Percentiles rank a stretch among this genome's conserved stretches.
Evolutionary conservation across 2,888 invertebrate genomes (phyloP).

Genomic region (Aelia acuminata): DNA sequence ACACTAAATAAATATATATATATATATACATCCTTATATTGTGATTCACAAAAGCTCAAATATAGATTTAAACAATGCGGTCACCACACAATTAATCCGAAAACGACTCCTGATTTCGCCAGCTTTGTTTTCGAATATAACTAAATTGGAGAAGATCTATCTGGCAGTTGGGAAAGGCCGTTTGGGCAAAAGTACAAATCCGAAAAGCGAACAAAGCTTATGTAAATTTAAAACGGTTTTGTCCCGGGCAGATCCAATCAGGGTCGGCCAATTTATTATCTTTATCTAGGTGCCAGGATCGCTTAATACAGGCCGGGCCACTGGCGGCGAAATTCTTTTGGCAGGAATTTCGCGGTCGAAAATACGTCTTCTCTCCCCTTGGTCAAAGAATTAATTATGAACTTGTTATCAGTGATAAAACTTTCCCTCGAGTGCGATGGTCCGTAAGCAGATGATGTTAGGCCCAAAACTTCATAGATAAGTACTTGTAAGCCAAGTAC

Average conservation of each 20-base stretch:
- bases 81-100: background rate
- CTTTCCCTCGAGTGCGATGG: background rate
- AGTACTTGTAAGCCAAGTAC: background rate
- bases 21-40: background rate
- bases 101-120: background rate
- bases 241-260: slow-evolving; percentile 13
- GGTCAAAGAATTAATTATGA: slow-evolving; percentile 38
- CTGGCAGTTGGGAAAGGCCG: background rate
- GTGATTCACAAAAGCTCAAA: background rate
- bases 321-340: slow-evolving; percentile 33
- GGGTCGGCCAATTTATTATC: background rate
- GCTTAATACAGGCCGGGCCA: background rate
- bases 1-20: too few species aligned
- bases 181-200: slow-evolving; percentile 30
- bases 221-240: slow-evolving; percentile 41
- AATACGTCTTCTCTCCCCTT: background rate
- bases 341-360: slow-evolving; percentile 13
- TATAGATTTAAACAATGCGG: background rate
- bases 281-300: slow-evolving; percentile 15
- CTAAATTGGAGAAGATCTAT: background rate
- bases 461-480: background rate
- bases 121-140: slow-evolving; percentile 10
- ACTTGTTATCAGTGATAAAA: slow-evolving; percentile 23
- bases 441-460: background rate
- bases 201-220: slow-evolving; percentile 40